A percentile compares a stretch with the other conserved stretches of the same genome.
phyloP scores from a whole-genome alignment of 2,113 vertebrate genomes.

The Nycticorax nycticorax region DNA sequence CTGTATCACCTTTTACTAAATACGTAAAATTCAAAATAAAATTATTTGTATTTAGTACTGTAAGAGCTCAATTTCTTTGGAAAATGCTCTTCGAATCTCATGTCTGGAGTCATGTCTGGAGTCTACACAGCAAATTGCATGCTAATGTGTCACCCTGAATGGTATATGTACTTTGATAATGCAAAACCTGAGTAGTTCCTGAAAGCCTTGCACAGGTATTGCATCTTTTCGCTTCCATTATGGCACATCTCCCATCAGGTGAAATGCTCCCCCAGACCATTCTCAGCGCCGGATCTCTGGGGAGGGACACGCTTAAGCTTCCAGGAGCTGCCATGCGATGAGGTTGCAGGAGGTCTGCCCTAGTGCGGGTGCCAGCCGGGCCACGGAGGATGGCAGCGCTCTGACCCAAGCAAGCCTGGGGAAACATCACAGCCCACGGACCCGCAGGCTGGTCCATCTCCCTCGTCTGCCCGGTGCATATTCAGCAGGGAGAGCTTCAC shows the following conservation, averaged over 20 bases:
- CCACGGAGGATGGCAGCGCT: not conserved
- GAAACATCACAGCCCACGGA: not conserved
- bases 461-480: not conserved
- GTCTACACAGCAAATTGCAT: not conserved
- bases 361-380: fast-evolving
- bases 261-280: not conserved
- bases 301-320: not conserved
- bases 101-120: not conserved
- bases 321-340: not conserved
- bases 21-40: not conserved
- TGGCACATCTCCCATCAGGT: not conserved
- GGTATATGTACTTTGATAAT: not conserved
- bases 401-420: not conserved
- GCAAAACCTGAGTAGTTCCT: not conserved
- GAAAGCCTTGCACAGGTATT: not conserved
- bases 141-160: not conserved
- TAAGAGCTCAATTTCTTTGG: not conserved
- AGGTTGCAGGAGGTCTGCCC: not conserved
- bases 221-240: not conserved
- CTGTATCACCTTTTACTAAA: not conserved
- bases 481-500: not conserved
- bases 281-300: not conserved
- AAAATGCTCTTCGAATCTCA: not conserved
- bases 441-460: not conserved
- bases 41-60: not conserved